These are phyloP conservation scores for Nyctereutes procyonoides DNA, from an alignment of 2,113 vertebrate genomes.

Conservation along the genomic window DNA sequence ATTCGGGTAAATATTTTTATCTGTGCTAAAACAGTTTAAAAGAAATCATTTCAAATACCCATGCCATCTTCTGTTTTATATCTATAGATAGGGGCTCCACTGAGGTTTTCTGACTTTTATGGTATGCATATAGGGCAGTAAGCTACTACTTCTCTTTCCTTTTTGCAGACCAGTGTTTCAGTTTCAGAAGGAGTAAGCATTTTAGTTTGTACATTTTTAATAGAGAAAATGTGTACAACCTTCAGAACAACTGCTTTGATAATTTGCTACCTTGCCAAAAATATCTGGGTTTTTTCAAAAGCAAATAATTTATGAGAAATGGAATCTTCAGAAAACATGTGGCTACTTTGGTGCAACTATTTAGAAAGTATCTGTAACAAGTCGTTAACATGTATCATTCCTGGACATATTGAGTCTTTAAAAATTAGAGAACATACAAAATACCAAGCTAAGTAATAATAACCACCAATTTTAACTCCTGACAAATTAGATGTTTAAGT, in stretches of 20 bases:
- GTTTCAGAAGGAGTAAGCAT: slow-evolving; percentile 57
- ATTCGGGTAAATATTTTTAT: slow-evolving; percentile 55
- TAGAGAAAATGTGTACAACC: slow-evolving; percentile 50
- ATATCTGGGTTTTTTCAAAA: slow-evolving; percentile 3
- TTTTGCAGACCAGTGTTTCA: slow-evolving; percentile 54
- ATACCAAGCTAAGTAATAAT: neutral
- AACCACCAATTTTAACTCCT: slow-evolving; percentile 40
- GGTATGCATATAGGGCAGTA: neutral
- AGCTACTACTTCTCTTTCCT: slow-evolving; percentile 60
- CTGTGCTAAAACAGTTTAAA: slow-evolving; percentile 40
- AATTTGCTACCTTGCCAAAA: slow-evolving; percentile 51
- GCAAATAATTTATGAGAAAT: slow-evolving; percentile 58
- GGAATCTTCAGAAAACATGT: slow-evolving; percentile 30
- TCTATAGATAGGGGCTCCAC: slow-evolving; percentile 34
- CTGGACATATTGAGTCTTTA: neutral
- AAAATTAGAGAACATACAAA: neutral
- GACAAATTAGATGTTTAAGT: slow-evolving; percentile 12
- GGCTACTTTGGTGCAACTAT: slow-evolving; percentile 17
- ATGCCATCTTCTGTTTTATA: slow-evolving; percentile 50
- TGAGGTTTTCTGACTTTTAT: slow-evolving; percentile 53
- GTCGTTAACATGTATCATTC: neutral
- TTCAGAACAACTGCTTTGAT: slow-evolving; percentile 56
- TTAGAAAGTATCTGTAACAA: slow-evolving; percentile 57
- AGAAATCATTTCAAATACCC: slow-evolving; percentile 58
- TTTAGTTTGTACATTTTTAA: slow-evolving; percentile 69